Evolutionary conservation across 1,140 invertebrate genomes (phyloP).

Genomic region (Rhynchophorus ferrugineus): DNA sequence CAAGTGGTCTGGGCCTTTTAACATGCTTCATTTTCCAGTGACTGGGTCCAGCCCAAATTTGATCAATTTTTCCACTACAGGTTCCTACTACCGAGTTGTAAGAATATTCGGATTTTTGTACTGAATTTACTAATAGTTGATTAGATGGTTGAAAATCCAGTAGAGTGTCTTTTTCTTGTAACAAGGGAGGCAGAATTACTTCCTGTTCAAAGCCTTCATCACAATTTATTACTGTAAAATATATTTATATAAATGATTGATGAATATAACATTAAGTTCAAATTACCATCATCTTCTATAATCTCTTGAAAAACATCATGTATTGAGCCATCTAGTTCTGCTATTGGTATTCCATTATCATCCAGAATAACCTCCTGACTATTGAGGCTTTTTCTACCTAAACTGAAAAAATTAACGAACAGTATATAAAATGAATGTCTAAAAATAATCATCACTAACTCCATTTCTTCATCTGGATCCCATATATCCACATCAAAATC

Average conservation of each 20-base stretch:
- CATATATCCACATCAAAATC: conserved; percentile 46
- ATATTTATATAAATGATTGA: not conserved
- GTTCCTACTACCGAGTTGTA: conserved; percentile 50
- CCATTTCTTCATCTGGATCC: conserved; percentile 45
- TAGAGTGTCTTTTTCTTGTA: conserved; percentile 28
- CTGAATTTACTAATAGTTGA: conserved; percentile 22
- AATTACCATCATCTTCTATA: conserved; percentile 34
- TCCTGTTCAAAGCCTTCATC: conserved; percentile 16
- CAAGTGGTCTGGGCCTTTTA: conserved; percentile 1
- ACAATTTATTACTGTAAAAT: conserved; percentile 1
- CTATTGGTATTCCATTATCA: conserved; percentile 41
- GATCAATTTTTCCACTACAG: conserved; percentile 29
- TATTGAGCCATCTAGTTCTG: conserved; percentile 35
- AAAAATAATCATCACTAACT: conserved; percentile 23
- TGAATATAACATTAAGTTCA: not conserved
- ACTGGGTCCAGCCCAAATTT: conserved; percentile 65
- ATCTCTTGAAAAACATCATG: conserved; percentile 35
- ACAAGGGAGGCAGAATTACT: conserved; percentile 9
- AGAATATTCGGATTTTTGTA: conserved; percentile 56
- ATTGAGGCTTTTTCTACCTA: not conserved
- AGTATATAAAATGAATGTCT: not conserved
- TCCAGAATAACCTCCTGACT: conserved; percentile 33
- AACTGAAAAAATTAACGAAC: conserved; percentile 2
- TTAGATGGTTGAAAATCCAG: conserved; percentile 42
- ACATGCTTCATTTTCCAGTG: conserved; percentile 62